Conservation (phyloP, 2,888 invertebrate genomes). For the Gortyna flavago region DNA sequence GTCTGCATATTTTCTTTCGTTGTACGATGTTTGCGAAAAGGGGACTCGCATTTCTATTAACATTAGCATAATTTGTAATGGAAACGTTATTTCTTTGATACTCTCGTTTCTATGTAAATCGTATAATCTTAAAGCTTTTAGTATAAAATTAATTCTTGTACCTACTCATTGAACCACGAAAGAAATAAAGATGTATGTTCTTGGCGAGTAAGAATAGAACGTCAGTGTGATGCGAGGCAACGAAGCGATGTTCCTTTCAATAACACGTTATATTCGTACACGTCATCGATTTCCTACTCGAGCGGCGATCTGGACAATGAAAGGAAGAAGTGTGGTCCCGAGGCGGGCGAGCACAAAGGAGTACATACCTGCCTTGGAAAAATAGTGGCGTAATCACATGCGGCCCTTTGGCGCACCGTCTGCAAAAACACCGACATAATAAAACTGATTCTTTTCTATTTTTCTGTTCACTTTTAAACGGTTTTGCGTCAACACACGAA, state of each 20-base stretch:
- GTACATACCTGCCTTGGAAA: conserved; percentile 74
- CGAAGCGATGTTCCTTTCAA: conserved; percentile 55
- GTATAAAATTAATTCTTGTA: conserved; percentile 61
- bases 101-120: conserved; percentile 74
- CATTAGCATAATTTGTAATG: conserved; percentile 77
- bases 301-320: conserved; percentile 79
- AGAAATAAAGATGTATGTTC: conserved; percentile 23
- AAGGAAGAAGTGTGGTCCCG: conserved; percentile 74
- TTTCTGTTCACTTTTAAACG: conserved; percentile 31
- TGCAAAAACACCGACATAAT: conserved; percentile 62
- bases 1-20: conserved; percentile 70
- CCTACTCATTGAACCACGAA: conserved; percentile 42
- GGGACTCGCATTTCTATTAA: conserved; percentile 71
- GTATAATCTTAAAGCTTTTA: conserved; percentile 71
- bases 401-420: conserved; percentile 67
- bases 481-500: conserved; percentile 33
- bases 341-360: conserved; percentile 75
- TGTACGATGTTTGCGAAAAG: conserved; percentile 70
- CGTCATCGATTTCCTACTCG: conserved; percentile 78
- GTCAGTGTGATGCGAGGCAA: conserved; percentile 33
- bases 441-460: conserved; percentile 31
- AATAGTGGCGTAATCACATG: conserved; percentile 72
- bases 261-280: conserved; percentile 66
- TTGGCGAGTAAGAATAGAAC: conserved; percentile 30
- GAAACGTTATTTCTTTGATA: conserved; percentile 76